These are phyloP conservation scores for Haemorhous mexicanus DNA, from an alignment of 2,113 vertebrate genomes.

Conservation along the genomic window DNA sequence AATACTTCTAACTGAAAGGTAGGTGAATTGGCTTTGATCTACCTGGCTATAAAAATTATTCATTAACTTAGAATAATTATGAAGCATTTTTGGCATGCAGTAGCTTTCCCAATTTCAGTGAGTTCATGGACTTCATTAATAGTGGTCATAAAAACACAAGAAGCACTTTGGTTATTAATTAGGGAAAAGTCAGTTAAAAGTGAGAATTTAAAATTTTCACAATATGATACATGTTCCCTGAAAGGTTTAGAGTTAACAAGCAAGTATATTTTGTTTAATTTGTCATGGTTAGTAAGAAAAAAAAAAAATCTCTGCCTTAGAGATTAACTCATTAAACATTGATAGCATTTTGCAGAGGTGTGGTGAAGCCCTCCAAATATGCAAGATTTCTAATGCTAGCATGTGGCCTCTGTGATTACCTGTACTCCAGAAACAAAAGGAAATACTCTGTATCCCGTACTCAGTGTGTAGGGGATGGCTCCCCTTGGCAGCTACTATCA, in stretches of 20 bases:
- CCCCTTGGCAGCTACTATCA: rapidly evolving
- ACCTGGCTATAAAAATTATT: background rate
- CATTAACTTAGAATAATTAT: background rate
- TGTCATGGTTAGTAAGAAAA: background rate
- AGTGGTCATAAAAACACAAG: background rate
- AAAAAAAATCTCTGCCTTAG: background rate
- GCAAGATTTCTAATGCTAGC: background rate
- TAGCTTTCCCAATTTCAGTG: background rate
- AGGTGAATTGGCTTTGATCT: background rate
- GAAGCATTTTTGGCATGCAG: background rate
- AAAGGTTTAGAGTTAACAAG: background rate
- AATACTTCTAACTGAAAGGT: background rate
- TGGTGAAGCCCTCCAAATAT: background rate
- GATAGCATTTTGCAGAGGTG: background rate
- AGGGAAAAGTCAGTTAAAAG: background rate
- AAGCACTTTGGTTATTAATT: background rate
- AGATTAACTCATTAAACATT: background rate
- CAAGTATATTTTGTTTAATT: background rate
- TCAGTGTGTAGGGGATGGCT: background rate
- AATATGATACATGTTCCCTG: background rate
- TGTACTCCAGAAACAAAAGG: background rate
- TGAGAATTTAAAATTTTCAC: background rate
- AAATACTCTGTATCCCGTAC: background rate
- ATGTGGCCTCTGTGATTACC: background rate
- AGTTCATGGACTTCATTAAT: background rate